phyloP scores from a whole-genome alignment of 2,113 vertebrate genomes.

The Calyptomena viridis region DNA sequence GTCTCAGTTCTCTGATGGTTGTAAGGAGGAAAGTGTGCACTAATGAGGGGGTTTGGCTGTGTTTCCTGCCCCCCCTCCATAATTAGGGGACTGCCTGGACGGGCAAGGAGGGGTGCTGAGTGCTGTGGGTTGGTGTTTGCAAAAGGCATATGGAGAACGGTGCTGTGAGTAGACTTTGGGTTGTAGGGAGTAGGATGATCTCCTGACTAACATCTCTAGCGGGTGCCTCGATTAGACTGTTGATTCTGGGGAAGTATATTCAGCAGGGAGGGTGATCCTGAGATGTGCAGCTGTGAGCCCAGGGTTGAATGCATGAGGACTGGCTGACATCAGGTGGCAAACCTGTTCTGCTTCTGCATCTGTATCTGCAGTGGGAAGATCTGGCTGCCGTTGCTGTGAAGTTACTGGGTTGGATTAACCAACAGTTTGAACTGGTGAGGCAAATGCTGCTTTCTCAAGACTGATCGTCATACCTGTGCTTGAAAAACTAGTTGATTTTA shows the following conservation, averaged over 20 bases:
- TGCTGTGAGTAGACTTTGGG: background rate
- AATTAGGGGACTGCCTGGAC: rapidly evolving
- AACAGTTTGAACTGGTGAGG: background rate
- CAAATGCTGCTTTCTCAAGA: background rate
- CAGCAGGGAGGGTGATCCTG: background rate
- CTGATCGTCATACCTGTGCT: rapidly evolving
- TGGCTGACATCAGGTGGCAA: background rate
- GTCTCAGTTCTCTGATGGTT: background rate
- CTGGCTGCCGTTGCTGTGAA: background rate
- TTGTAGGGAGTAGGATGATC: background rate
- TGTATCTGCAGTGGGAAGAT: background rate
- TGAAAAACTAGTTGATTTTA: background rate
- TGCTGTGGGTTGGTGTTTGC: background rate
- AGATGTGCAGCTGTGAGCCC: background rate
- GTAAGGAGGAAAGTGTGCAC: background rate
- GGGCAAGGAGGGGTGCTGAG: background rate
- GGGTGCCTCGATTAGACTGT: background rate
- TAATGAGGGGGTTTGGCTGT: background rate
- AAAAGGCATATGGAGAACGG: rapidly evolving
- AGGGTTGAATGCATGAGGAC: rapidly evolving
- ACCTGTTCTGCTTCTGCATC: background rate
- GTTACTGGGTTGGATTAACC: background rate
- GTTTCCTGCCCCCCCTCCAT: background rate
- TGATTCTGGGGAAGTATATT: background rate
- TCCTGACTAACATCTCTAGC: background rate